phyloP scores from a whole-genome alignment of 2,113 vertebrate genomes.

The Smithornis capensis region DNA sequence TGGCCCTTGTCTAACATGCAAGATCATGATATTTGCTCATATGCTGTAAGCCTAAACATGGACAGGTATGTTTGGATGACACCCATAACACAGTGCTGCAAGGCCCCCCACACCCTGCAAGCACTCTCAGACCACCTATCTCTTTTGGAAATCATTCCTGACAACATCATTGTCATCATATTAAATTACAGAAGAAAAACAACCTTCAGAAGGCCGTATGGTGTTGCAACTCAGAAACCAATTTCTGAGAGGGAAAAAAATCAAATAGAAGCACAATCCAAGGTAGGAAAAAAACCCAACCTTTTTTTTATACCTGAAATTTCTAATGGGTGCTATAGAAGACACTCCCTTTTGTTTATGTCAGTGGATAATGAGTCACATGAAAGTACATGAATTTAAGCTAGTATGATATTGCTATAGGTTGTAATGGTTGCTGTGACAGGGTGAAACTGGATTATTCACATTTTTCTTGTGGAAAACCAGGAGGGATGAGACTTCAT shows the following conservation, averaged over 20 bases:
- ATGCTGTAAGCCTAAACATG: neutral
- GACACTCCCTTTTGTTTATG: constrained; percentile 42
- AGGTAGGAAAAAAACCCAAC: neutral
- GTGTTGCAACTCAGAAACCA: neutral
- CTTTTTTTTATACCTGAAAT: constrained; percentile 1
- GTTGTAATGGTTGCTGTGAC: neutral
- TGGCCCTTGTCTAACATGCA: neutral
- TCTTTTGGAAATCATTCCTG: neutral
- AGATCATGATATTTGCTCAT: fast-evolving
- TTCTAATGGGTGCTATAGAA: constrained; percentile 24
- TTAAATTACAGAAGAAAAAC: neutral
- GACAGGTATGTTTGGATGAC: neutral
- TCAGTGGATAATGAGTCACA: constrained; percentile 29
- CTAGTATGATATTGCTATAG: neutral
- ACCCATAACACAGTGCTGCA: neutral
- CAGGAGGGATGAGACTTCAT: neutral
- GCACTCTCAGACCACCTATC: neutral
- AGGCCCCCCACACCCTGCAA: neutral
- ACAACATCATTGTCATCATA: neutral
- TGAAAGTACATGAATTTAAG: constrained; percentile 8
- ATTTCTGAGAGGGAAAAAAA: neutral
- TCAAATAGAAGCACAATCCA: neutral
- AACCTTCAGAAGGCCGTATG: neutral
- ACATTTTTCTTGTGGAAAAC: neutral
- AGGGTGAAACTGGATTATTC: neutral